These are phyloP conservation scores for Montipora capitata DNA, from an alignment of 92 coral and sea anemone genomes.

Conservation along the genomic window DNA sequence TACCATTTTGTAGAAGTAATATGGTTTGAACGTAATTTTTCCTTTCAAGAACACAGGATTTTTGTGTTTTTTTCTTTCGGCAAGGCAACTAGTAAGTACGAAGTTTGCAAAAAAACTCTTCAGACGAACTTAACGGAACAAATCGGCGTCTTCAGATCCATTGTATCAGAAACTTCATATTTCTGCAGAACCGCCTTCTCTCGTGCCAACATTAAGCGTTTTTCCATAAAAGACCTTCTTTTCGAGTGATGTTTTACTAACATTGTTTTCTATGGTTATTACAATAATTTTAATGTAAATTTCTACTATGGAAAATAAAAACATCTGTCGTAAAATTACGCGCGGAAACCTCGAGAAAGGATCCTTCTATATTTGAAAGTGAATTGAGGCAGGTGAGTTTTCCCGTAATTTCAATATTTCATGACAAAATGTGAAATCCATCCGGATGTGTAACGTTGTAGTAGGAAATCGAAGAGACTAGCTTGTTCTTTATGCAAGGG, in stretches of 20 bases:
- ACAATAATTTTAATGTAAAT: conserved; percentile 26
- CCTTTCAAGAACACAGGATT: no score
- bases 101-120: no score
- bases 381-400: conserved; percentile 26
- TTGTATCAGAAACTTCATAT: no score
- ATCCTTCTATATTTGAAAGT: conserved; percentile 26
- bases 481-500: background rate
- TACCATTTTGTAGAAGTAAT: no score
- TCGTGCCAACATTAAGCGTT: background rate
- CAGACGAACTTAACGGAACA: no score
- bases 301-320: background rate
- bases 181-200: background rate
- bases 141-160: no score
- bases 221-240: conserved; percentile 4
- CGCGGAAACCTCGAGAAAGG: conserved; percentile 32
- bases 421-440: conserved; percentile 11
- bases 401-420: conserved; percentile 27
- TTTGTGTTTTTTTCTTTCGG: no score
- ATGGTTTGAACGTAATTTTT: no score
- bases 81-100: no score
- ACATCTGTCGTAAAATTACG: conserved; percentile 43
- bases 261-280: background rate
- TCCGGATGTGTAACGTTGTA: conserved; percentile 25
- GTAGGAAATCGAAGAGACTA: conserved; percentile 27
- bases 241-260: conserved; percentile 6